Base-by-base conservation (phyloP, 1,140 invertebrate genomes). In the Lepidurus arcticus region DNA sequence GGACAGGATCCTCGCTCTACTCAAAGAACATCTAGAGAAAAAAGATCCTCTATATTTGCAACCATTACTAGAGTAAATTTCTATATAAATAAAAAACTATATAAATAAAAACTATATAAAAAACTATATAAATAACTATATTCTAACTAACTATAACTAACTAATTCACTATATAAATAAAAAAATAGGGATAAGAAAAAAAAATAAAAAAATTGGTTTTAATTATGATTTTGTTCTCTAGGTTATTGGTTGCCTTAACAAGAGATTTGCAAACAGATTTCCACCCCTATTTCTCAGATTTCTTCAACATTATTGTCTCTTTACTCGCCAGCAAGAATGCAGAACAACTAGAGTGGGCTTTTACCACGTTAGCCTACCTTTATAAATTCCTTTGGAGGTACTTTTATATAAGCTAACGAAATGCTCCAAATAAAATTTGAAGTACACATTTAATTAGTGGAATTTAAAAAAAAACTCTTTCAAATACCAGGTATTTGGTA, bases 351-450 rank as follows among this genome's bases (percentile, higher is more conserved):
- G 94, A 96, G 85, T 91, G 91, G 88, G 89, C 90, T 0, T 92
- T 97, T 74, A 90, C 91, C 11, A 90, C 92, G 82, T 84, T 97
- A 43, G 94, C 95, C 0, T 94, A 95, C 85, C 82, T 97, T 21
- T 97, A 96, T 83, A 97, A 97, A 87, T 91, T 91, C 78, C 85
- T 97, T 13, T 94, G 93, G 89, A 87, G 92, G 21, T 92, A 90
- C 76, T 44, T 53, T n/a, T 4, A n/a, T 78, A 26, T 42, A n/a
- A 9, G 4, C 1, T 6, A 65, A 65, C 13, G 53, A 65, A 11
- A 34, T 34, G 4, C 34, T 34, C 34, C 2, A 34, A 34, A 3
- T 34, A 34, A 3, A 34, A 34, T 34, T 26, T 26, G 26, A 26
- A 26, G 26, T 1, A 26, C 26, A 26, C 1, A 26, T 2, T 26